Conservation (phyloP, 2,113 vertebrate species). For the Orientallactaga bullata region DNA sequence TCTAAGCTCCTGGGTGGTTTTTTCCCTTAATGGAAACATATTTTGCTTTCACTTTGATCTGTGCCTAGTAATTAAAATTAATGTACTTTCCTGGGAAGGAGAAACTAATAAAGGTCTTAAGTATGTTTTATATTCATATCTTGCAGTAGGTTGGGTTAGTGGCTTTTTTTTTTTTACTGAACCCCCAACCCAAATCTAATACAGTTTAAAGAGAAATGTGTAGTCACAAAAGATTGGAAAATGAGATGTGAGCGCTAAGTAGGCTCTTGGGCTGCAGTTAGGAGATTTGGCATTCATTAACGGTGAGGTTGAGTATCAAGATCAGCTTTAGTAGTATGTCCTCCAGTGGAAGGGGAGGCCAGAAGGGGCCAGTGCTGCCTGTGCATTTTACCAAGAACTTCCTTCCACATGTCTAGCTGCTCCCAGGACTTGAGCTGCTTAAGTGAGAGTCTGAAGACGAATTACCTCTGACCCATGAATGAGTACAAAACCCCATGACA, state of each 20-base stretch:
- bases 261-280: neutral
- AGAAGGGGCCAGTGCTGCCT: neutral
- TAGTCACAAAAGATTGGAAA: slow-evolving; percentile 7
- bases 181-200: slow-evolving; percentile 46
- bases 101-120: slow-evolving; percentile 30
- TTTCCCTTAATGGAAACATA: neutral
- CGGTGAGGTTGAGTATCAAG: neutral
- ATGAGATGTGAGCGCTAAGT: neutral
- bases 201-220: neutral
- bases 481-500: neutral
- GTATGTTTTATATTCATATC: neutral
- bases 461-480: neutral
- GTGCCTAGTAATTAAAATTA: slow-evolving; percentile 39
- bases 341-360: neutral
- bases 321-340: neutral
- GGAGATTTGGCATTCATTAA: neutral
- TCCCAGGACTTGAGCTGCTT: neutral
- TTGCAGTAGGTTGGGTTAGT: neutral
- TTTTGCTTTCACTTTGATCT: slow-evolving; percentile 65
- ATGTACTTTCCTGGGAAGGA: slow-evolving; percentile 34
- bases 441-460: neutral
- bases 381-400: neutral
- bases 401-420: neutral
- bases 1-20: neutral
- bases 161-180: neutral